A percentile compares a stretch with the other conserved stretches of the same genome.
These are phyloP conservation scores for Pionites leucogaster DNA, from an alignment of 2,113 vertebrate genomes.

Conservation along the genomic window DNA sequence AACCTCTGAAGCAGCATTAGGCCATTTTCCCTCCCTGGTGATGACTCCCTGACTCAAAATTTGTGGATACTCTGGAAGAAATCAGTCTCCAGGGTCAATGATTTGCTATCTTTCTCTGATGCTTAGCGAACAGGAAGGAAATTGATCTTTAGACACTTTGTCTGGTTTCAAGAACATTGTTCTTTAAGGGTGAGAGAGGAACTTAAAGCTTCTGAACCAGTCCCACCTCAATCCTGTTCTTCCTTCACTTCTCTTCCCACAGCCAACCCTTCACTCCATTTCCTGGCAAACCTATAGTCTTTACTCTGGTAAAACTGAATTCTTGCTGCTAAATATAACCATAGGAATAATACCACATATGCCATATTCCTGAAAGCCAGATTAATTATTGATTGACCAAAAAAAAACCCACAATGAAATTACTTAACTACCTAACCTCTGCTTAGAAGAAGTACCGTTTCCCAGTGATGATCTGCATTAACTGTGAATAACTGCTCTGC, in stretches of 20 bases:
- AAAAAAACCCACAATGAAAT: not conserved
- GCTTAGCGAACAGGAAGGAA: not conserved
- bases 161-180: not conserved
- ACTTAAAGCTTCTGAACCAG: not conserved
- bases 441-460: not conserved
- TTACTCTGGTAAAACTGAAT: not conserved
- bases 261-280: not conserved
- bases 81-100: not conserved
- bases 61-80: not conserved
- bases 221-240: not conserved
- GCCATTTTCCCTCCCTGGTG: not conserved
- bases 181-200: not conserved
- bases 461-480: not conserved
- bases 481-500: not conserved
- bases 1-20: not conserved
- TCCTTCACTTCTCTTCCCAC: not conserved
- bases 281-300: not conserved
- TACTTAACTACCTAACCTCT: not conserved
- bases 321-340: not conserved
- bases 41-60: not conserved
- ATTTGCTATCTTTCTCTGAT: not conserved
- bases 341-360: not conserved
- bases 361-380: not conserved
- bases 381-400: not conserved
- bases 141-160: not conserved